phyloP scores from a whole-genome alignment of 1,140 invertebrate genomes.

The Rhyzopertha dominica region DNA sequence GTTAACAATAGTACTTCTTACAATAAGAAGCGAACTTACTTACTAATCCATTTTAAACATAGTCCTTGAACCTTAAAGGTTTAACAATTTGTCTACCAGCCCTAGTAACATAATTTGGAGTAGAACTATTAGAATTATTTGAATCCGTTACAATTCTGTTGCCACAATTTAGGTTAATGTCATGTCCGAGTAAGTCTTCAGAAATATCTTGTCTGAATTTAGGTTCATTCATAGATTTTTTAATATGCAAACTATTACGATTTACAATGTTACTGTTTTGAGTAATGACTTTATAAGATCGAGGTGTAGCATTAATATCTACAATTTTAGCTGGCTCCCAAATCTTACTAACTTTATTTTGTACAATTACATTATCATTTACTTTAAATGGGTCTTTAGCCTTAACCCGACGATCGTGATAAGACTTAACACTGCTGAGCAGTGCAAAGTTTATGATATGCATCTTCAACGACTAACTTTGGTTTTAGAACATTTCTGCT shows the following conservation, averaged over 20 bases:
- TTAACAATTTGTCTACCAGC: too few species aligned
- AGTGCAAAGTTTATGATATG: not conserved
- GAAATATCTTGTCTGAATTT: too few species aligned
- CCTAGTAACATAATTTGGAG: too few species aligned
- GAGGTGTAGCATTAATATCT: not conserved
- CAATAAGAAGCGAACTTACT: too few species aligned
- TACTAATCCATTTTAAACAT: too few species aligned
- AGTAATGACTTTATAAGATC: slow-evolving; percentile 5
- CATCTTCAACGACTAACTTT: slow-evolving; percentile 2
- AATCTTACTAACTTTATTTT: not conserved
- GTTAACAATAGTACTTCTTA: too few species aligned
- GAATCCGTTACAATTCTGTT: too few species aligned
- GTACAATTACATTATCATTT: not conserved
- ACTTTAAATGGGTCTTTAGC: slow-evolving; percentile 4
- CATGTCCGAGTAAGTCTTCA: too few species aligned
- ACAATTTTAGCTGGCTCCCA: not conserved
- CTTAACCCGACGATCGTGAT: slow-evolving; percentile 5
- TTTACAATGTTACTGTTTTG: too few species aligned
- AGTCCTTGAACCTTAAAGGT: too few species aligned
- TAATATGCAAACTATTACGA: slow-evolving; percentile 2
- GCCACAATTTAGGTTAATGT: too few species aligned
- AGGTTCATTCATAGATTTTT: slow-evolving; percentile 2
- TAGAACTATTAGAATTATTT: too few species aligned
- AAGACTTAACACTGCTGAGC: slow-evolving; percentile 1
- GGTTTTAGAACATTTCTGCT: not conserved